Base-by-base conservation (phyloP, 2,888 invertebrate species). In the Clepsis dumicolana region DNA sequence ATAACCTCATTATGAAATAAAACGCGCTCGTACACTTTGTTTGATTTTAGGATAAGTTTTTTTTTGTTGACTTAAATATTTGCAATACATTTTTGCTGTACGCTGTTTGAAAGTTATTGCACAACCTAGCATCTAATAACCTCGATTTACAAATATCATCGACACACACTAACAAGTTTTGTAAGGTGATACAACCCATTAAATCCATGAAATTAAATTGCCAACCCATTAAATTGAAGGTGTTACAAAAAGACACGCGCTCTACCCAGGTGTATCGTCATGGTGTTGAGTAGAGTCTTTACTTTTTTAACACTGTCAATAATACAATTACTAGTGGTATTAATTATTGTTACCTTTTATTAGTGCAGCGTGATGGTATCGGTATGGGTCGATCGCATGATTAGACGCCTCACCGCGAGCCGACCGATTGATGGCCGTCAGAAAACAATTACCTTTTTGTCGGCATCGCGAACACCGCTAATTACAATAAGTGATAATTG, bases 1-100 rank as follows among this genome's bases (percentile, higher is more conserved):
- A 93, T 93, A 92, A 92, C 91, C 93, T 92, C 91, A 91, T 93
- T 91, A 92, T 93, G 87, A 90, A 91, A 89, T 91, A 90, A 73
- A 87, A 87, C 82, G 77, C 79, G 82, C 81, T 80, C 85, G 82
- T 80, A 48, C 41, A 44, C 85, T 86, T 87, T 85, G 80, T 81
- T 80, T 79, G 85, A 87, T 87, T 86, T 77, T 73, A 71, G 80
- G 83, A 85, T 84, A 85, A 83, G 73, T 74, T 74, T 67, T 72
- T 70, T 75, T 69, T 72, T 70, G 71, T 73, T 77, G 74, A 74
- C 75, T 77, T 73, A 74, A 75, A 70, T 69, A 70, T 70, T 78
- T 71, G 59, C 65, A 71, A 68, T 62, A 61, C 68, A 71, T 74
- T 75, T 75, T 74, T 72, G 70, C 67, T 62, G 70, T 18, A 18